phyloP scores from a whole-genome alignment of 2,888 invertebrate species.

The Chloromyia formosa region DNA sequence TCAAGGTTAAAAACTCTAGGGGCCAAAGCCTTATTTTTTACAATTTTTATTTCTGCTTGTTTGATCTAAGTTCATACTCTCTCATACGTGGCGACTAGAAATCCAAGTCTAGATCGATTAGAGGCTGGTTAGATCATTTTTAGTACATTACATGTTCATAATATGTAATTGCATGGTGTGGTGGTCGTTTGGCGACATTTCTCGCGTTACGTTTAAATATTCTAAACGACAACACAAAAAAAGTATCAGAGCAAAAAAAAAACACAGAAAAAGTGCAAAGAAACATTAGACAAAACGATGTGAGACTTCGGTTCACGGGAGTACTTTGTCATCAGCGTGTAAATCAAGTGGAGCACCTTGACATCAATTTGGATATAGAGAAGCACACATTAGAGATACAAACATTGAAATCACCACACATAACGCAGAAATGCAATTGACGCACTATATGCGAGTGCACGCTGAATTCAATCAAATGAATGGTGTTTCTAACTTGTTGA shows the following conservation, averaged over 20 bases:
- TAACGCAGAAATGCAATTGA: slow-evolving; percentile 39
- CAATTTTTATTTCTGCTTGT: neutral
- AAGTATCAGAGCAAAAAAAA: too few species aligned
- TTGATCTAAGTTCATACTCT: neutral
- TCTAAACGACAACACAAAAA: neutral
- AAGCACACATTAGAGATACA: slow-evolving; percentile 41
- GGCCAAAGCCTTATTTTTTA: slow-evolving; percentile 8
- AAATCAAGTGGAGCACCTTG: slow-evolving; percentile 60
- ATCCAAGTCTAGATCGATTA: slow-evolving; percentile 21
- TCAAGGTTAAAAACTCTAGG: neutral
- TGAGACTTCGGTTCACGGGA: slow-evolving; percentile 37
- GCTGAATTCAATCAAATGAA: neutral
- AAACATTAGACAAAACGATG: slow-evolving; percentile 2
- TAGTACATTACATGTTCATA: neutral
- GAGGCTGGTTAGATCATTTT: slow-evolving; percentile 2
- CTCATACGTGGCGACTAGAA: neutral
- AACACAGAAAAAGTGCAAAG: too few species aligned
- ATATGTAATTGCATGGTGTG: slow-evolving; percentile 11
- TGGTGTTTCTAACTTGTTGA: neutral
- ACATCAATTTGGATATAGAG: slow-evolving; percentile 56
- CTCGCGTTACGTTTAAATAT: slow-evolving; percentile 27
- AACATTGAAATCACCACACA: neutral
- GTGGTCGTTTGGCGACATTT: slow-evolving; percentile 22
- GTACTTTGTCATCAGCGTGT: slow-evolving; percentile 54
- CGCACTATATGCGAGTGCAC: slow-evolving; percentile 20